Evolutionary conservation across 2,113 vertebrate genomes (phyloP).

Genomic region (Microcebus jonahi): DNA sequence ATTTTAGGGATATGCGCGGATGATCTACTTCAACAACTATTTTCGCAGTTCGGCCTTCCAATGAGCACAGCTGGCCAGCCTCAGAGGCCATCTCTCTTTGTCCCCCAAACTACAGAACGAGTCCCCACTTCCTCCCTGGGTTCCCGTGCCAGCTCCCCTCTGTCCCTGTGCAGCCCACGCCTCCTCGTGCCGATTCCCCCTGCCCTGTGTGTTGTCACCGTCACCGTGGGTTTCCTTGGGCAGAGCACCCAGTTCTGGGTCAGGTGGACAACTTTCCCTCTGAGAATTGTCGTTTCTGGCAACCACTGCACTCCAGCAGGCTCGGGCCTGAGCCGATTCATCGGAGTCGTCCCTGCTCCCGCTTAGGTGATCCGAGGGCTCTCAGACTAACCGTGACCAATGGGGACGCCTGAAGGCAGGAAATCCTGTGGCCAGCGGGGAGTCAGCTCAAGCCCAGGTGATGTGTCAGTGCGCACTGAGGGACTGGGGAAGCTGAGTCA

Average conservation of each 20-base stretch:
- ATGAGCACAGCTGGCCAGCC: not conserved
- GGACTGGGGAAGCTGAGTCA: not conserved
- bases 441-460: not conserved
- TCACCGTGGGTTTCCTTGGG: rapidly evolving
- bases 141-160: not conserved
- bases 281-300: constrained; percentile 21
- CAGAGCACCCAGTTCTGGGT: not conserved
- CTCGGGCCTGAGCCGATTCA: not conserved
- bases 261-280: not conserved
- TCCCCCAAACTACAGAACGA: not conserved
- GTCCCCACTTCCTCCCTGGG: not conserved
- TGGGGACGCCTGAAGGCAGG: not conserved
- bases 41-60: not conserved
- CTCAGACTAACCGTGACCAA: constrained; percentile 26
- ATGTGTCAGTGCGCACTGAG: not conserved
- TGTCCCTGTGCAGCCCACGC: not conserved
- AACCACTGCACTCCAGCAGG: not conserved
- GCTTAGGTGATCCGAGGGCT: not conserved
- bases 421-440: not conserved
- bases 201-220: not conserved
- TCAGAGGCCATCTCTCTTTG: constrained; percentile 29
- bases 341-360: not conserved
- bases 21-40: not conserved
- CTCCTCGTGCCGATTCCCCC: not conserved
- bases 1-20: not conserved